Evolutionary conservation across 2,888 invertebrate genomes (phyloP).

Genomic region (Apotomis turbidana): DNA sequence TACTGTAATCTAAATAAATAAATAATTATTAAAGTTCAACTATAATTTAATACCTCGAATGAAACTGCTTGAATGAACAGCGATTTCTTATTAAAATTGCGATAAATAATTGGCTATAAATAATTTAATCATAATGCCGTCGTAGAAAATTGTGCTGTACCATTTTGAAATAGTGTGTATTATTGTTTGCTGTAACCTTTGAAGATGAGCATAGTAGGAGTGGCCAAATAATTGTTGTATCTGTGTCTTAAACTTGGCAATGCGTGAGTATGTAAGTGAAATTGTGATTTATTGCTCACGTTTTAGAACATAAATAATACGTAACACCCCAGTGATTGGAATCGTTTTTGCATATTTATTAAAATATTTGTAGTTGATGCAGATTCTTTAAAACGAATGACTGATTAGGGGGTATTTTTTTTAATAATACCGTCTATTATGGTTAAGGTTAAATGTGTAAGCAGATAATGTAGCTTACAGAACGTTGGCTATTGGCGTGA

Average conservation of each 20-base stretch:
- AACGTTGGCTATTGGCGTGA: no score
- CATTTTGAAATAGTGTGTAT: slow-evolving; percentile 18
- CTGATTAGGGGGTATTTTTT: no score
- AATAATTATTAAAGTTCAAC: not conserved
- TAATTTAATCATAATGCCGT: not conserved
- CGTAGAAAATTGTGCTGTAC: slow-evolving; percentile 1
- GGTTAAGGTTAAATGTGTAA: no score
- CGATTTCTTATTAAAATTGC: slow-evolving; percentile 23
- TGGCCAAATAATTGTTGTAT: slow-evolving; percentile 18
- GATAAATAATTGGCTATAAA: slow-evolving; percentile 29
- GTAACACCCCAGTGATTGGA: no score
- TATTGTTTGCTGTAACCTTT: slow-evolving; percentile 20
- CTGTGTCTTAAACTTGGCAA: slow-evolving; percentile 20
- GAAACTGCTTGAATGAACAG: slow-evolving; percentile 23
- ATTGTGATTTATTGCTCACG: slow-evolving; percentile 16
- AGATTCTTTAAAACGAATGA: no score
- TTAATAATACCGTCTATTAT: no score
- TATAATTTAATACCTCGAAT: slow-evolving; percentile 16
- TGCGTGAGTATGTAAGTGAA: slow-evolving; percentile 6
- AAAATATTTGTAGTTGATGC: no score
- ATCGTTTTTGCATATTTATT: no score
- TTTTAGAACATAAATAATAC: not conserved
- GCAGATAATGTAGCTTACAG: no score
- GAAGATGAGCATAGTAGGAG: slow-evolving; percentile 17
- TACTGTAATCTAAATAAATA: not conserved